phyloP scores from a whole-genome alignment of 2,113 vertebrate species.

The Mustela lutreola region DNA sequence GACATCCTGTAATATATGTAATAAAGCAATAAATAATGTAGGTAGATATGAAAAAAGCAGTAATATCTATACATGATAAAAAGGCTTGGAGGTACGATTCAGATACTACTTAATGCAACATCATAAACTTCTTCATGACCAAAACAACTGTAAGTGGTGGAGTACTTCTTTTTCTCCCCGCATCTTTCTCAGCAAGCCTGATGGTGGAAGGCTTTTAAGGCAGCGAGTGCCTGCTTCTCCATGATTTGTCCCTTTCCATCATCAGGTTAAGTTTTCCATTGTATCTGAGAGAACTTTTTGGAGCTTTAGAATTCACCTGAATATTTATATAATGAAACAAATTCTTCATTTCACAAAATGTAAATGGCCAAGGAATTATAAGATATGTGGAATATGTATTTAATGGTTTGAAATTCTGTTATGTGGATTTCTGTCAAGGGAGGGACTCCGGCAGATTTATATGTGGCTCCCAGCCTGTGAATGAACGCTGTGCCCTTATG shows the following conservation, averaged over 20 bases:
- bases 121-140: background rate
- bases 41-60: background rate
- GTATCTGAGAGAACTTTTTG: background rate
- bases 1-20: background rate
- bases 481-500: background rate
- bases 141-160: background rate
- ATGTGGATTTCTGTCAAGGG: background rate
- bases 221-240: background rate
- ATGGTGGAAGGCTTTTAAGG: background rate
- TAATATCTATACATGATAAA: background rate
- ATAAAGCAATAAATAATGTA: background rate
- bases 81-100: background rate
- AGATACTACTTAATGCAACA: background rate
- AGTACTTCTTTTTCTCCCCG: background rate
- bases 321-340: slow-evolving; percentile 17
- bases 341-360: slow-evolving; percentile 29
- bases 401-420: background rate
- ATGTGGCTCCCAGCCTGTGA: background rate
- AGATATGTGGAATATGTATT: background rate
- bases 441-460: background rate
- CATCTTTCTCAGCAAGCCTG: background rate
- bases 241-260: background rate
- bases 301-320: background rate
- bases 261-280: background rate
- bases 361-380: background rate